Evolutionary conservation across 2,797 vertebrate species (phyloP).

Genomic region (Pseudochaenichthys georgianus): DNA sequence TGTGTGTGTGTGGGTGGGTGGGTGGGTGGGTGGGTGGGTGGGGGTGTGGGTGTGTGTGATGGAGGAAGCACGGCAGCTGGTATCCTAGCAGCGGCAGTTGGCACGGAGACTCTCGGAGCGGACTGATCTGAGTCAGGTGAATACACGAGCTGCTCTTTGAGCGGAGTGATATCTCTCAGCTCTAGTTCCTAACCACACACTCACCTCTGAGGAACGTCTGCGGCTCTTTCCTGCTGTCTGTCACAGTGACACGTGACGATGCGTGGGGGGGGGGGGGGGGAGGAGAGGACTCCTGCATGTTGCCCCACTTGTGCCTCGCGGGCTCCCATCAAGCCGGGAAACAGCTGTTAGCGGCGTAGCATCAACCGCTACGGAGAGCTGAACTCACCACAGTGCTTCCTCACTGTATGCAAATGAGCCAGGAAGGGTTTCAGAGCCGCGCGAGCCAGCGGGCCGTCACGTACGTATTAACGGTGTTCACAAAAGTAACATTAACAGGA

Average conservation of each 20-base stretch:
- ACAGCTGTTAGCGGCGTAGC: slow-evolving; percentile 45
- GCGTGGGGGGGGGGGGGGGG: no score
- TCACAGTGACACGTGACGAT: no score
- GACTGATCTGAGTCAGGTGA: slow-evolving; percentile 11
- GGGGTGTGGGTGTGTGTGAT: no score
- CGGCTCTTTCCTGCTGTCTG: no score
- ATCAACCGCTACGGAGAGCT: slow-evolving; percentile 48
- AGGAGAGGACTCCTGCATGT: slow-evolving; percentile 58
- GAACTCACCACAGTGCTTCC: slow-evolving; percentile 47
- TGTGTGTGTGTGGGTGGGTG: no score
- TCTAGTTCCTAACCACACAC: no score
- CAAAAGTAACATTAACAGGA: no score
- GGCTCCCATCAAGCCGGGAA: slow-evolving; percentile 31
- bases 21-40: no score
- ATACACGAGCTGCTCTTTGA: no score
- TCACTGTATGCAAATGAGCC: slow-evolving; percentile 51
- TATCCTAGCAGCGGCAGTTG: slow-evolving; percentile 63
- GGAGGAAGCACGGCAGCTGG: neutral
- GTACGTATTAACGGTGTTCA: neutral
- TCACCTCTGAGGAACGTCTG: no score
- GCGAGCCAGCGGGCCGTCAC: slow-evolving; percentile 30
- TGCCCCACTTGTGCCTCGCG: slow-evolving; percentile 25
- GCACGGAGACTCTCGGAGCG: slow-evolving; percentile 30
- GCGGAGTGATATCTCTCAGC: no score
- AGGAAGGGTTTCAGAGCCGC: no score